Evolutionary conservation across 2,797 vertebrate genomes (phyloP).

Genomic region (Macrochelys suwanniensis): DNA sequence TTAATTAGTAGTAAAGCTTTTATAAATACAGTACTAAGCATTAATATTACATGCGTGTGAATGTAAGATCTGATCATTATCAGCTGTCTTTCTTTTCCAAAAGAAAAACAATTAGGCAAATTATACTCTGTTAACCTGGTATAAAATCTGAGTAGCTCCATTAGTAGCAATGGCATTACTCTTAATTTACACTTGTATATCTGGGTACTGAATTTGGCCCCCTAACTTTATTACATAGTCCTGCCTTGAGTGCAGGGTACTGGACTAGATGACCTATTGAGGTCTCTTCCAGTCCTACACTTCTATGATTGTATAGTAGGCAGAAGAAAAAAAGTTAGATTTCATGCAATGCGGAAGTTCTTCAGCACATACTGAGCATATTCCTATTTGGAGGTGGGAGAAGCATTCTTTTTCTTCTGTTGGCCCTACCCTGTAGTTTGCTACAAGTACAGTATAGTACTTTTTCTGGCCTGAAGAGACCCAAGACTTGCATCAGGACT

Average conservation of each 20-base stretch:
- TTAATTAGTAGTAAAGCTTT: slow-evolving; percentile 23
- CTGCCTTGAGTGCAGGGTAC: neutral
- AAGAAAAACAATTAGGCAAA: neutral
- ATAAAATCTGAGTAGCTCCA: neutral
- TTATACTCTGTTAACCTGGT: neutral
- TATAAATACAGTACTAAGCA: neutral
- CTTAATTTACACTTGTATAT: neutral
- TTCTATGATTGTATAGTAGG: neutral
- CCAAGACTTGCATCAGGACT: neutral
- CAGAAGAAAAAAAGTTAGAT: neutral
- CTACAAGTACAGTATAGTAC: neutral
- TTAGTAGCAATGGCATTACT: neutral
- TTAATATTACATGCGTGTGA: neutral
- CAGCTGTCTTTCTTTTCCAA: neutral
- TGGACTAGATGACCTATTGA: neutral
- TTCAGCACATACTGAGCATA: neutral
- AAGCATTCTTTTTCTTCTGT: neutral
- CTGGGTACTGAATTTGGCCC: neutral
- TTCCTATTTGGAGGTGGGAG: neutral
- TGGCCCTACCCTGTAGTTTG: neutral
- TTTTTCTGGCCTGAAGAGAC: neutral
- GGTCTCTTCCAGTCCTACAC: neutral
- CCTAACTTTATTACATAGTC: neutral
- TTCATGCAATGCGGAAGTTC: neutral
- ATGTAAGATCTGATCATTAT: neutral